phyloP scores from a whole-genome alignment of 1,140 invertebrate species.

The Nasonia giraulti region DNA sequence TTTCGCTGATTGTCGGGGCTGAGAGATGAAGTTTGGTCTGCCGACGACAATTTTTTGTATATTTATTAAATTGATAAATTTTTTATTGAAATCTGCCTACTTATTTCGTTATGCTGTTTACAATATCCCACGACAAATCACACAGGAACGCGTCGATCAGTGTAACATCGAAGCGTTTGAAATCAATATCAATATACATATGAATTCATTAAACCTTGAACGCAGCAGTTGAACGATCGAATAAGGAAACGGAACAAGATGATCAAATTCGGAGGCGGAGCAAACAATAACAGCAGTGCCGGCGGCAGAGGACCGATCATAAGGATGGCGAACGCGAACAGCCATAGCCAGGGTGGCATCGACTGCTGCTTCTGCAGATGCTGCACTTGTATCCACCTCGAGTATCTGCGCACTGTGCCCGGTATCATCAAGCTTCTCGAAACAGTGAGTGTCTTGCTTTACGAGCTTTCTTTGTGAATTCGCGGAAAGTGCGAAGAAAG shows the following conservation, averaged over 20 bases:
- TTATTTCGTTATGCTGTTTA: too few relatives aligned
- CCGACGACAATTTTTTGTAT: neutral
- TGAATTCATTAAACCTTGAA: too few relatives aligned
- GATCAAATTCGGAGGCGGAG: conserved; percentile 49
- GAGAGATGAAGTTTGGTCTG: neutral
- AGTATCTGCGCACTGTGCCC: conserved; percentile 80
- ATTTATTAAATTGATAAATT: too few relatives aligned
- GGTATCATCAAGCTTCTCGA: conserved; percentile 85
- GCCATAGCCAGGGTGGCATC: conserved; percentile 73
- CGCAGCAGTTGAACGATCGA: too few relatives aligned
- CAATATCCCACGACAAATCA: too few relatives aligned
- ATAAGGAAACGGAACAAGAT: conserved; percentile 28
- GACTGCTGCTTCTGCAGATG: conserved; percentile 83
- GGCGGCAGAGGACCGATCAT: conserved; percentile 61
- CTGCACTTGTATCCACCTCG: conserved; percentile 85
- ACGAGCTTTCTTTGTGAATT: too few relatives aligned
- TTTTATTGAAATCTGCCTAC: too few relatives aligned
- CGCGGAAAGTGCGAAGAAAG: too few relatives aligned
- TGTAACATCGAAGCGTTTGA: too few relatives aligned
- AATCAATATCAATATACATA: too few relatives aligned
- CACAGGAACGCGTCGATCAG: too few relatives aligned
- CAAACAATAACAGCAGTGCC: conserved; percentile 1
- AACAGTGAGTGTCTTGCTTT: conserved; percentile 76
- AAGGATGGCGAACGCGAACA: conserved; percentile 57
- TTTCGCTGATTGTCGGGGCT: neutral